phyloP scores from a whole-genome alignment of 2,113 vertebrate species.

The Morone saxatilis region DNA sequence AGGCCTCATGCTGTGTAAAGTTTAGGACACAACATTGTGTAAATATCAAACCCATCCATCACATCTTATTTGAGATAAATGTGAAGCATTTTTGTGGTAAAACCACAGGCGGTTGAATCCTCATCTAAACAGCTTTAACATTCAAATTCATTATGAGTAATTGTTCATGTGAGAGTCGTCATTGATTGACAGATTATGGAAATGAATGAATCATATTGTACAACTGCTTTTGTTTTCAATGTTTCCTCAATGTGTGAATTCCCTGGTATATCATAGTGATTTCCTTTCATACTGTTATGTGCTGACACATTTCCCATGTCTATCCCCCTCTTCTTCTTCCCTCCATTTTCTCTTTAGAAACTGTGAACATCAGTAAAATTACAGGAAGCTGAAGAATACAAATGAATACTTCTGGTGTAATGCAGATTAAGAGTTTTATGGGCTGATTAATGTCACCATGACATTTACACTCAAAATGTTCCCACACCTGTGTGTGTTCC shows the following conservation, averaged over 20 bases:
- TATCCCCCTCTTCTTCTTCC: neutral
- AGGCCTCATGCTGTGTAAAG: conserved; percentile 7
- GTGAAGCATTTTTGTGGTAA: conserved; percentile 39
- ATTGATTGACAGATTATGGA: conserved; percentile 9
- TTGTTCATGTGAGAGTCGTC: conserved; percentile 6
- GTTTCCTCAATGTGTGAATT: conserved; percentile 24
- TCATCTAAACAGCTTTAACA: conserved; percentile 3
- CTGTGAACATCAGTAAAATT: conserved; percentile 41
- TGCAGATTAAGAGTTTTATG: conserved; percentile 11
- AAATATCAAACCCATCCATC: conserved; percentile 51
- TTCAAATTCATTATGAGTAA: conserved; percentile 14
- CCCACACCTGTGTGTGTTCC: neutral
- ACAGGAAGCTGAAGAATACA: conserved; percentile 27
- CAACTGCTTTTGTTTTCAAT: conserved; percentile 35
- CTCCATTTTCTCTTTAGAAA: conserved; percentile 26
- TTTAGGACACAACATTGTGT: conserved; percentile 12
- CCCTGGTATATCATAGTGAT: conserved; percentile 48
- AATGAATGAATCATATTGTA: conserved; percentile 12
- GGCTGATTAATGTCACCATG: neutral
- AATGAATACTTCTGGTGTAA: conserved; percentile 7
- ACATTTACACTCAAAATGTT: conserved; percentile 1
- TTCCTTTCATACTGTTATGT: conserved; percentile 56
- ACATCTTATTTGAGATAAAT: neutral
- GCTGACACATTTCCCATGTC: conserved; percentile 70
- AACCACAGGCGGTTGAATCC: neutral